Base-by-base conservation (phyloP, 2,113 vertebrate genomes). In the Manacus vitellinus region DNA sequence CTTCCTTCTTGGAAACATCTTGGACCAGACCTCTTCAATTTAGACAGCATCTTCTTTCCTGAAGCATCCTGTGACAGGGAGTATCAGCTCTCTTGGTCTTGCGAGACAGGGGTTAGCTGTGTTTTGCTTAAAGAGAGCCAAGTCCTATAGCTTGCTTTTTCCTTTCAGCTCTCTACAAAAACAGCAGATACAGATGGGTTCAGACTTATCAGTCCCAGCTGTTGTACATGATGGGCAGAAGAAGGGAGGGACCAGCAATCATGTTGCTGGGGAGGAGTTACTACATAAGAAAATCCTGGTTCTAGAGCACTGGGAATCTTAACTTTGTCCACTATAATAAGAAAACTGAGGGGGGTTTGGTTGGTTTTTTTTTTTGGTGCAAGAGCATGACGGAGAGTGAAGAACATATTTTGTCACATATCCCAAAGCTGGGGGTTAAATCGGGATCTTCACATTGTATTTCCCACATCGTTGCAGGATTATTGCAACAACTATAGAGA, bases 71-170 rank as follows among this genome's bases (percentile, higher is more conserved):
- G 51, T 85, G 92, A 49, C 74, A 54, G 18, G 44, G 37, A 83
- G 28, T 65, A 82, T 85, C 30, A 46, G 41, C 27, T 85, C 18
- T 75, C 66, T 79, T 23, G 35, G 62, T 79, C 88, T 83, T 15
- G 0, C 73, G 91, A 85, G 78, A 70, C 20, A 2, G 23, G 17
- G 35, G 30, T 85, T 87, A 91, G 89, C 35, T 92, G 30, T 41
- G 62, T 47, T 95, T 80, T 73, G 44, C 62, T 65, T 47, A 37
- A 82, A 76, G 71, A 44, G 67, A 89, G 90, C 81, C 96, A 94
- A 94, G 49, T 89, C 62, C 35, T 95, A 56, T 82, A 93, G 74
- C 44, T 95, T 13, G 2, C 11, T 81, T 91, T 91, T 89, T 47
- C 35, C 56, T 81, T 56, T 89, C 39, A 82, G 61, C 27, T 89